Base-by-base conservation (phyloP, 2,888 invertebrate genomes). In the Oscheius myriophilus region DNA sequence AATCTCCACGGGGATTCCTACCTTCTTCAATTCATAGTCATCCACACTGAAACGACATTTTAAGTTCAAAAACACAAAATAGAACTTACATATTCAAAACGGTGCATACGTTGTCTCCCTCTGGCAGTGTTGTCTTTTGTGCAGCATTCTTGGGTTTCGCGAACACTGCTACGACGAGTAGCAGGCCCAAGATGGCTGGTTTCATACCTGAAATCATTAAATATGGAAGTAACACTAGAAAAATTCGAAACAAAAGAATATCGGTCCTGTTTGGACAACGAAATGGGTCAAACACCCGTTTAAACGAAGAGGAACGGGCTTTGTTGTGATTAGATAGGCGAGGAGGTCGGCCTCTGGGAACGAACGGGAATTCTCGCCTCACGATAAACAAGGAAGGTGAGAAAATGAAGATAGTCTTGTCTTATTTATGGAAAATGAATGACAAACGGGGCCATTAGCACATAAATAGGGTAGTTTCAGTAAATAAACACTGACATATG, bases 21-120 rank as follows among this genome's bases (percentile, higher is more conserved):
- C 73, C 65, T 80, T 80, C 42, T 65, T 41, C 21, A 79, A 64
- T 14, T 79, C 73, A 63, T 75, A 75, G 12, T 73, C 72, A 21
- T 78, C 78, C 21, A 76, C 77, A 12, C 80, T 80, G 26, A 57
- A 69, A 7, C 14, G 2, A 21, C 18, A 49, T 1, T 49, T 25
- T 16, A 16, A 4, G 12, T 45, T n/a, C n/a, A n/a, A n/a, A 25
- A 14, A 16, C 9, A 58, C 18, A 66, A 25, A 2, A 66, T 46
- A 41, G 39, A 46, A 68, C 75, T 71, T 26, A 77, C 74, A 79
- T 69, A 23, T 25, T 43, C 33, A 45, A 53, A 14, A 64, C 74
- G 4, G 79, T 79, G 62, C 79, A 79, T 3, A 79, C 77, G 63
- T 79, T 71, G 0, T 79, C 79, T 14, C 79, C 79, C 43, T 46